A percentile compares a stretch with the other conserved stretches of the same genome.
phyloP scores from a whole-genome alignment of 2,113 vertebrate species.

The Osmerus mordax region DNA sequence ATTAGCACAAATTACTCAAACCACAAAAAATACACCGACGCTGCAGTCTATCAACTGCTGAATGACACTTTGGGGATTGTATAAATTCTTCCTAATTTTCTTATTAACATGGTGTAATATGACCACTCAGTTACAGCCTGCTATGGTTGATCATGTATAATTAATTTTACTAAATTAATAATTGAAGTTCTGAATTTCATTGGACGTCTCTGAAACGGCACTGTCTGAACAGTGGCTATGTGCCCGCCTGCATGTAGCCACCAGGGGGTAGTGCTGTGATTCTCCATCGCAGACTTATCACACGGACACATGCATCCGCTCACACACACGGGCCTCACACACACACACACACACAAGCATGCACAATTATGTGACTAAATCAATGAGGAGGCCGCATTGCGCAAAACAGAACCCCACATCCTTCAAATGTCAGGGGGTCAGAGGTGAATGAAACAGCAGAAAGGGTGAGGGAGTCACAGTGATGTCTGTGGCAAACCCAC shows the following conservation, averaged over 20 bases:
- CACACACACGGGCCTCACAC: conserved; percentile 8
- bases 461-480: conserved; percentile 30
- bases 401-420: conserved; percentile 37
- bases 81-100: conserved; percentile 33
- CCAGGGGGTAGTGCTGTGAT: conserved; percentile 36
- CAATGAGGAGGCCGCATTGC: conserved; percentile 34
- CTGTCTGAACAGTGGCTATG: neutral
- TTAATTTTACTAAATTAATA: conserved; percentile 13
- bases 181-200: conserved; percentile 25
- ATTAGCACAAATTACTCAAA: too few relatives aligned
- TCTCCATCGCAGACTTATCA: neutral
- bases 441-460: conserved; percentile 42
- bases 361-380: conserved; percentile 27
- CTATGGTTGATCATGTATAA: conserved; percentile 33
- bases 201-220: conserved; percentile 26
- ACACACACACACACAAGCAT: neutral
- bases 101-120: conserved; percentile 21
- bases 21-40: neutral
- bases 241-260: conserved; percentile 3
- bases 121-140: conserved; percentile 25
- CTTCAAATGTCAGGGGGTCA: conserved; percentile 58
- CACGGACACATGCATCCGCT: neutral
- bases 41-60: conserved; percentile 13
- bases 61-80: conserved; percentile 19
- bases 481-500: conserved; percentile 46